Base-by-base conservation (phyloP, 2,888 invertebrate species). In the Protula sp. region DNA sequence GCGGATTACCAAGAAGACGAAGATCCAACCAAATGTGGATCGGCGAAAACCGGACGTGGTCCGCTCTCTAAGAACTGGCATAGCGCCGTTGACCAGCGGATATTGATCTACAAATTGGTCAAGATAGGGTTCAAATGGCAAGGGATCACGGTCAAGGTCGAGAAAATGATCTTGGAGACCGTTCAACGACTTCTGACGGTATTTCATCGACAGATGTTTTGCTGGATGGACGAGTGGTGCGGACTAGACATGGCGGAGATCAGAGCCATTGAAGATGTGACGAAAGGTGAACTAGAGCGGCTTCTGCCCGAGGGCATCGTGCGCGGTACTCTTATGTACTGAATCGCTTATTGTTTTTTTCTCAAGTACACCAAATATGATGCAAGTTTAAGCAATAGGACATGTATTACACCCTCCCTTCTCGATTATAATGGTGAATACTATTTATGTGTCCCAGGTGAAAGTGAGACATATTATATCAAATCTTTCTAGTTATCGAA, bases 41-140 rank as follows among this genome's bases (percentile, higher is more conserved):
- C 95, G 55, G 82, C 83, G 74, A 97, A 95, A 85, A 95, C 97
- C 22, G 92, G 91, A 22, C 87, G 98, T 74, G 98, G 98, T 5
- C 97, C 95, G 47, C 86, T 99, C 59, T 82, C 84, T 63, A 88
- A 60, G n/a, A n/a, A n/a, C n/a, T n/a, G n/a, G n/a, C n/a, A n/a
- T n/a, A n/a, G n/a, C n/a, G n/a, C n/a, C n/a, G n/a, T n/a, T 52
- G 84, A 88, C 57, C 94, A 94, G 24, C 90, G 95, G 64, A 99
- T 98, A 98, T 95, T 94, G 56, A 93, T 94, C 81, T 99, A 98
- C 83, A 99, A 98, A 83, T 85, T 98, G 71, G 97, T 98, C 73
- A 93, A 94, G 38, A 90, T 91, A 66, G 93, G 97, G 85, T 98
- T 98, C 85, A 97, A 95, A 85, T 98, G 98, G 97, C 97, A 94